These are phyloP conservation scores for Cataglyphis cursor DNA, from an alignment of 2,888 invertebrate genomes.

Conservation along the genomic window DNA sequence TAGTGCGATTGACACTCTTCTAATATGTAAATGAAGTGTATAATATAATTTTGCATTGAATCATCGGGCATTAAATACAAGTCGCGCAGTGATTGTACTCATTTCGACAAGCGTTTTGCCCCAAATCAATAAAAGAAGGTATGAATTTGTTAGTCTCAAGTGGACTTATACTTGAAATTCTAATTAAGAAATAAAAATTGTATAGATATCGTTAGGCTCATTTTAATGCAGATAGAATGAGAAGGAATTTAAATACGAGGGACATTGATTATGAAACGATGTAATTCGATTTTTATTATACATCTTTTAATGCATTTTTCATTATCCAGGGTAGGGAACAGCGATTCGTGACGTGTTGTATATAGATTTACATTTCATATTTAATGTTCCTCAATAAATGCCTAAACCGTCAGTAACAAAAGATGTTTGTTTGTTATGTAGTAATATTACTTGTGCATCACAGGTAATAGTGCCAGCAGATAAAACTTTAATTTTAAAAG, in stretches of 20 bases:
- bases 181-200: constrained; percentile 40
- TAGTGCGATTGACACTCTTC: constrained; percentile 25
- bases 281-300: constrained; percentile 42
- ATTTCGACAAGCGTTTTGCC: constrained; percentile 15
- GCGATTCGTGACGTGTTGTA: background rate
- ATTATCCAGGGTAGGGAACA: background rate
- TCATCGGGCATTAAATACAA: constrained; percentile 42
- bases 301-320: constrained; percentile 15
- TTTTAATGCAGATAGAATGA: constrained; percentile 33
- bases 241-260: constrained; percentile 51
- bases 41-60: constrained; percentile 40
- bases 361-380: constrained; percentile 50
- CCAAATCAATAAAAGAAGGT: background rate
- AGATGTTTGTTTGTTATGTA: constrained; percentile 53
- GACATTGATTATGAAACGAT: constrained; percentile 54
- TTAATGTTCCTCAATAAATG: constrained; percentile 56
- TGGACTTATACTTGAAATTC: constrained; percentile 30
- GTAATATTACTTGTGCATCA: constrained; percentile 40
- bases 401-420: constrained; percentile 25
- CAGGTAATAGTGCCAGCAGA: constrained; percentile 62
- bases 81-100: constrained; percentile 11
- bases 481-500: constrained; percentile 42
- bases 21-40: constrained; percentile 21
- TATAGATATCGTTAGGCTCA: constrained; percentile 47
- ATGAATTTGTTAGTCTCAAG: constrained; percentile 15